Evolutionary conservation across 2,888 invertebrate species (phyloP).

Genomic region (Tenthredo distinguenda): DNA sequence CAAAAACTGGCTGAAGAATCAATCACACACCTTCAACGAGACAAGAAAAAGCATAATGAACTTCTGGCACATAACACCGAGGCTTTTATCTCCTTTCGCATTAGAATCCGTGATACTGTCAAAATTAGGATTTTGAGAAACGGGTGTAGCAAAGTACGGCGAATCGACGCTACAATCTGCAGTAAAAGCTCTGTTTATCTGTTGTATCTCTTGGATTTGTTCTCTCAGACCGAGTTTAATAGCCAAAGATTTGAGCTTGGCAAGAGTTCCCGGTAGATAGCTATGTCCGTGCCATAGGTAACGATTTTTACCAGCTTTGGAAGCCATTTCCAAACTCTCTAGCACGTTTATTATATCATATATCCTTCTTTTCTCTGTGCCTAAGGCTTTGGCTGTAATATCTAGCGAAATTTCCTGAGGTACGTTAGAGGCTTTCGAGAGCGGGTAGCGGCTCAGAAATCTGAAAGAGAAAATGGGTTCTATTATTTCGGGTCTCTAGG

Average conservation of each 20-base stretch:
- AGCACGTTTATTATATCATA: slow-evolving; percentile 88
- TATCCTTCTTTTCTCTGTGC: slow-evolving; percentile 85
- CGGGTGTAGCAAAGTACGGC: slow-evolving; percentile 24
- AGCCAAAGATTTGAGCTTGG: slow-evolving; percentile 82
- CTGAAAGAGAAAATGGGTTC: slow-evolving; percentile 73
- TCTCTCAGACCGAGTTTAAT: slow-evolving; percentile 80
- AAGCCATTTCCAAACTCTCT: slow-evolving; percentile 86
- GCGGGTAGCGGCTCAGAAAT: slow-evolving; percentile 81
- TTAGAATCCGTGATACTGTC: slow-evolving; percentile 76
- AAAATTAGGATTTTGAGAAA: slow-evolving; percentile 61
- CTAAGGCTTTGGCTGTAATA: slow-evolving; percentile 82
- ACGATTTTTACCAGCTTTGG: slow-evolving; percentile 84
- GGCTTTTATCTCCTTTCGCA: slow-evolving; percentile 83
- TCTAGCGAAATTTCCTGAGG: slow-evolving; percentile 82
- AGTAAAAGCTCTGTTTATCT: slow-evolving; percentile 63
- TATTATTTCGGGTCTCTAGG: neutral
- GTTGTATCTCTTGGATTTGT: slow-evolving; percentile 77
- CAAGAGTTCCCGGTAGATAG: slow-evolving; percentile 81
- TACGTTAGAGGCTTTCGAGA: slow-evolving; percentile 79
- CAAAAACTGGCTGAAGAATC: slow-evolving; percentile 26
- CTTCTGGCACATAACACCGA: slow-evolving; percentile 85
- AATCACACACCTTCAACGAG: slow-evolving; percentile 81
- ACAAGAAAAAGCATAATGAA: slow-evolving; percentile 87
- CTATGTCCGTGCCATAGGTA: slow-evolving; percentile 86
- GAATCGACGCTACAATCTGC: slow-evolving; percentile 60